Evolutionary conservation across 2,113 vertebrate species (phyloP), one percentile per base, ranked within the genome.

Genomic region (Aegypius monachus): DNA sequence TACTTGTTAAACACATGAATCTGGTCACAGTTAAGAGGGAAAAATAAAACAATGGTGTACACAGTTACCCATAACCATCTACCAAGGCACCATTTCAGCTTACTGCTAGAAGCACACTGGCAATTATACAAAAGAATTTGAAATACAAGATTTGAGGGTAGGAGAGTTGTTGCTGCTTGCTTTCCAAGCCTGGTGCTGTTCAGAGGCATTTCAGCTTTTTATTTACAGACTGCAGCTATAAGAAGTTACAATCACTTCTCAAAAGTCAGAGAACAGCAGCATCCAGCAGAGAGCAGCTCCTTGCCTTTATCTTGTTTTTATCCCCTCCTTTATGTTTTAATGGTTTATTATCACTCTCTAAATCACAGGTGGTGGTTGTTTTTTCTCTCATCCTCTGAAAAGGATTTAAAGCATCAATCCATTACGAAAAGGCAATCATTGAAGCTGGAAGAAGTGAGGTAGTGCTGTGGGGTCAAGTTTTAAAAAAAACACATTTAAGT

Each of bases 391-490:
- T 59, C 48, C 61, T 75, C 62, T 77, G 77, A 82, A 90, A 91
- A 34, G 31, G 53, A 90, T 88, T 85, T 80, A 87, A 89, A 90
- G 55, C 40, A 55, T 61, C 42, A 58, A 53, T 80, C 68, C 58
- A 40, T 66, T 68, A 87, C 15, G 53, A 88, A 93, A 95, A 95
- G 79, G 78, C 72, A 94, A 93, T 82, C 29, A 72, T 3, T 89
- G 70, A 89, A 91, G 52, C 38, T 85, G 62, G 40, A 86, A 91
- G 29, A 87, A 72, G 38, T 45, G 93, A 96, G 91, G 93, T 92
- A 97, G 93, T 66, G 32, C 85, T 87, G 56, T 75, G 48, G 71
- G 86, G 45, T 91, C 48, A 72, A 75, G 59, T 53, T 90, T 84
- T 27, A 13, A 86, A 78, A 88, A 81, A 58, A 9, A 0, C 15